Base-by-base conservation (phyloP, 2,113 vertebrate species). In the Isurus oxyrinchus region DNA sequence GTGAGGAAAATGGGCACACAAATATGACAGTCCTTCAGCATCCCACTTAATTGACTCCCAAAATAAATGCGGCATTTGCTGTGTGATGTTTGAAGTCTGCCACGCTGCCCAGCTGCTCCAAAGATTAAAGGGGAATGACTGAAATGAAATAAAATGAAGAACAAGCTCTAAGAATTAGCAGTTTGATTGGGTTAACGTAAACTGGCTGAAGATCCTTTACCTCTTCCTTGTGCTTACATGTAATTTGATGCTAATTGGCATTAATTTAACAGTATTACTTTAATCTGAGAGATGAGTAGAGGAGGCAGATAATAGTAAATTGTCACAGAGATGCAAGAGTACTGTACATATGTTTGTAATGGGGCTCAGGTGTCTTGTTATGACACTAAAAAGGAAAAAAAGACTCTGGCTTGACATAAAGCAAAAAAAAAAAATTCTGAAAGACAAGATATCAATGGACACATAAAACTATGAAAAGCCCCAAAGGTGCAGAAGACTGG, bases 211-310 rank as follows among this genome's bases (percentile, higher is more conserved):
- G n/a, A 55, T 72, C 11, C 35, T 67, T 2, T 67, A 8, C n/a
- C 44, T 95, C 3, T 95, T 53, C 25, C 55, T 95, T 84, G n/a
- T 10, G 25, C 87, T 59, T 53, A 53, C 44, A 44, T 69, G 66
- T n/a, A 95, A 72, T 72, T 95, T 95, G 44, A 31, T 67, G 66
- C 40, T 72, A 72, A 95, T 95, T 95, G 40, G 44, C 63, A 49
- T 49, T 95, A 49, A 95, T 95, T 95, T 95, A 40, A 40, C 66
- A 95, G 61, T 49, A 44, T 67, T 25, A 23, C 31, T 95, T 40
- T 6, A 44, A 27, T 95, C 93, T 72, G 25, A 31, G 1, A 72
- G 25, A 13, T 10, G 14, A 55, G 44, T 25, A 72, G 66, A 35
- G 40, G 49, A 95, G 49, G 27, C 23, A 25, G 66, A 95, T 31